phyloP scores from a whole-genome alignment of 2,113 vertebrate genomes.

The Nothoprocta pentlandii region DNA sequence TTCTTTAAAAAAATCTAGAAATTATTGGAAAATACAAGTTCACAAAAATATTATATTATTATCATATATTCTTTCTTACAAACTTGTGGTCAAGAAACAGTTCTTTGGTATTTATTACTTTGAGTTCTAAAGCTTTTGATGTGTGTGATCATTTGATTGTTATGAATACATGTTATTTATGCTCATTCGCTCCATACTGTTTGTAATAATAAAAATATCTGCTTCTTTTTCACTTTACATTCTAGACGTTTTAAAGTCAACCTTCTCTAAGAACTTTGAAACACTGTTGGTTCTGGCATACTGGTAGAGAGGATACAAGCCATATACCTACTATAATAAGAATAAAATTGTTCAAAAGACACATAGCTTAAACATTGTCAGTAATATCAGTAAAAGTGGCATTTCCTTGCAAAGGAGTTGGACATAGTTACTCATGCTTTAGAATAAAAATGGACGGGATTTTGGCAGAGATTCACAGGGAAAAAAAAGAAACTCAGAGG shows the following conservation, averaged over 20 bases:
- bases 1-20: not conserved
- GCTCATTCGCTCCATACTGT: not conserved
- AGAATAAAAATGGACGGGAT: not conserved
- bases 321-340: not conserved
- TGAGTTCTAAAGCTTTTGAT: not conserved
- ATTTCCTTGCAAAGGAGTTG: not conserved
- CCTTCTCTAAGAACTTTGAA: not conserved
- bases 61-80: not conserved
- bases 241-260: not conserved
- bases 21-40: not conserved
- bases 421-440: accelerated
- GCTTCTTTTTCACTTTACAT: not conserved
- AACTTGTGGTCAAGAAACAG: not conserved
- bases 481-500: not conserved
- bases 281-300: not conserved
- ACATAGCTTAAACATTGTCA: not conserved
- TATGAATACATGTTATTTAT: not conserved
- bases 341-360: not conserved
- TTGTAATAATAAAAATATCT: not conserved
- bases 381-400: not conserved
- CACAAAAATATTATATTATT: not conserved
- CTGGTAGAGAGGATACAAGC: accelerated
- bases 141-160: not conserved
- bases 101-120: not conserved
- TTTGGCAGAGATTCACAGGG: not conserved